Base-by-base conservation (phyloP, 2,797 vertebrate species). In the Dallia pectoralis region DNA sequence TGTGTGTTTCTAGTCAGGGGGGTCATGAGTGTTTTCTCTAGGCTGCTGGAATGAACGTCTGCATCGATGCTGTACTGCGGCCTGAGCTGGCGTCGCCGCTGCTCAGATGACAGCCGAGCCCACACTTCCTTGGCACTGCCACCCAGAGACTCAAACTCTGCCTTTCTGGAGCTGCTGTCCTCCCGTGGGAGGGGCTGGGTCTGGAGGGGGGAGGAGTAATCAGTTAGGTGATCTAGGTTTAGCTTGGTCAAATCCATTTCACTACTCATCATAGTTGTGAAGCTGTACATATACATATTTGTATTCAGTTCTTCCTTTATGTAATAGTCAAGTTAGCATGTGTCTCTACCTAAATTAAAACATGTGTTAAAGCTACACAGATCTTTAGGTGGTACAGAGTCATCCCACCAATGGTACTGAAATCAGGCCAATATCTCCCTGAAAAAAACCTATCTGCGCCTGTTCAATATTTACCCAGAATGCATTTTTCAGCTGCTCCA, bases 21-120 rank as follows among this genome's bases (percentile, higher is more conserved):
- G 0, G 86, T 86, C 93, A 93, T 88, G 74, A 88, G 80, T 0
- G 92, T 91, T 71, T 84, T 88, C 77, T 96, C 95, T 82, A 93
- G 87, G 62, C 91, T 94, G 64, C 86, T 90, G 0, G 88, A 74
- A 9, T 92, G 93, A 16, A 76, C 79, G 82, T 98, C 95, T 0
- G 87, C 84, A 27, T 97, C 95, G 5, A 96, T 66, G 75, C 94
- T 95, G 84, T 81, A 92, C 84, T 94, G 93, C 49, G 93, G 90
- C 4, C 81, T 86, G 9, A 91, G 72, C 14, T 86, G 86, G 40
- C 65, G 83, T 1, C 30, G 5, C 32, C 84, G 89, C 68, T 70
- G 86, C 65, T 88, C 87, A 1, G 91, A 91, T 0, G 89, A 91
- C 48, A 91, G 87, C 0, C 87, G 90, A 25, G 89, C 86, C 0